Evolutionary conservation across 1,140 invertebrate species (phyloP), one percentile per base, ranked within the genome.

Genomic region (Drepana arcuata): DNA sequence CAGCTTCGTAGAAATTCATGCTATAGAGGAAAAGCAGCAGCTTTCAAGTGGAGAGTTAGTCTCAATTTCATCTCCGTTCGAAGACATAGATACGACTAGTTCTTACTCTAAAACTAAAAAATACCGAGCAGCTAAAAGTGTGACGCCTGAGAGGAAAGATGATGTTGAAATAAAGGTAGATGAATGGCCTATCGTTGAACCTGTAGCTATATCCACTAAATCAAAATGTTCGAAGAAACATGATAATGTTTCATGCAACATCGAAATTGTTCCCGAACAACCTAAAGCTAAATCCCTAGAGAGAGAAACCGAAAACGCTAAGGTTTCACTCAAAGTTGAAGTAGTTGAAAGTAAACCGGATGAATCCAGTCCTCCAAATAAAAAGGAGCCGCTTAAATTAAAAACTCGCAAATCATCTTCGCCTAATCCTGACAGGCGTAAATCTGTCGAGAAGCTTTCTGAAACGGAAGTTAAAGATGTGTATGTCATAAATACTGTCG

Each of bases 1-100:
- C 27, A 79, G 71, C 44, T 82, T 82, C 48, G 61, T 82, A 18
- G 78, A 82, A 51, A 82, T 82, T 40, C 75, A 80, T 41, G 59
- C 68, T 0, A 80, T 82, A 11, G 71, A 78, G 41, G 68, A 79
- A 15, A 77, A 69, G 18, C 64, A 64, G 14, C 58, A 71, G 13
- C 42, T 42, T 12, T 45, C 53, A 13, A 66, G 62, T 32, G 69
- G 64, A 3, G 70, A 80, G 15, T 39, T 82, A 30, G 78, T 82
- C 6, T 72, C 75, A 2, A 77, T 82, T 34, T 78, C 75, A 11
- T 63, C 61, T 10, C 60, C 66, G n/a, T 73, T 68, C 10, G 69
- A 75, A 36, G 65, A 66, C 16, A 41, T 66, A 16, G 65, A 79
- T 24, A 15, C 51, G 3, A 36, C 51, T 6, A 47, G 51, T 16